A percentile compares a stretch with the other conserved stretches of the same genome.
These are phyloP conservation scores for Pachypanchax playfairii DNA, from an alignment of 2,113 vertebrate genomes.

Conservation along the genomic window DNA sequence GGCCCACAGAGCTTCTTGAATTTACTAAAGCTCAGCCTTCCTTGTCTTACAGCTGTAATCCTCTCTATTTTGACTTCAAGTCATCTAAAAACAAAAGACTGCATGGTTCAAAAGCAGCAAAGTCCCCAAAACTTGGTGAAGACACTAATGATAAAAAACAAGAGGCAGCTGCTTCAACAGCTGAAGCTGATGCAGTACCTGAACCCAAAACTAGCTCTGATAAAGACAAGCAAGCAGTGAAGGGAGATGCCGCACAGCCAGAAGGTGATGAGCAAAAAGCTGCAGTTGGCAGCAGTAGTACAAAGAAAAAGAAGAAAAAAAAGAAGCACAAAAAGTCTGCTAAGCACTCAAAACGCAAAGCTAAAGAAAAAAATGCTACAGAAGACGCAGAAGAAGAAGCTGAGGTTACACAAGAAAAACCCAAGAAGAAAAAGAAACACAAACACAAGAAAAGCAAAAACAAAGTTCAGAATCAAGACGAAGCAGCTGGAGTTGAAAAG, in stretches of 20 bases:
- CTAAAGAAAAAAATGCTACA: conserved; percentile 78
- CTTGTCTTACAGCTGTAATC: conserved; percentile 97
- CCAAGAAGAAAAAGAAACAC: conserved; percentile 92
- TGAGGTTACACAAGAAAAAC: conserved; percentile 80
- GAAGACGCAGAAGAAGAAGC: conserved; percentile 81
- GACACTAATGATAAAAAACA: conserved; percentile 54
- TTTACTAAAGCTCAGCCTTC: conserved; percentile 93
- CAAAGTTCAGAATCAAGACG: conserved; percentile 64
- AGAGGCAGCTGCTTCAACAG: conserved; percentile 63
- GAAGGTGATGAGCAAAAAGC: conserved; percentile 67
- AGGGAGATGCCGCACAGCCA: conserved; percentile 46
- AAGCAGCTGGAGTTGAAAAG: conserved; percentile 59
- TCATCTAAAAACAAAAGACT: conserved; percentile 90
- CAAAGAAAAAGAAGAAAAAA: conserved; percentile 89
- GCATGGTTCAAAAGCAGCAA: conserved; percentile 65
- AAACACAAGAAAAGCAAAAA: conserved; percentile 89
- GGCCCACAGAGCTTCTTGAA: conserved; percentile 96
- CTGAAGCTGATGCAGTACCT: conserved; percentile 51
- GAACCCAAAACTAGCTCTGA: conserved; percentile 52
- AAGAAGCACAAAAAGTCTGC: conserved; percentile 98
- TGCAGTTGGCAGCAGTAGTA: conserved; percentile 60
- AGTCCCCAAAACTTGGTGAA: conserved; percentile 65
- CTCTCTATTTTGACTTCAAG: conserved; percentile 98
- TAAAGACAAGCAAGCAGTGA: conserved; percentile 51
- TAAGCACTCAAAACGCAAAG: conserved; percentile 87